Evolutionary conservation across 2,888 invertebrate genomes (phyloP).

Genomic region (Pyrrhia umbra): DNA sequence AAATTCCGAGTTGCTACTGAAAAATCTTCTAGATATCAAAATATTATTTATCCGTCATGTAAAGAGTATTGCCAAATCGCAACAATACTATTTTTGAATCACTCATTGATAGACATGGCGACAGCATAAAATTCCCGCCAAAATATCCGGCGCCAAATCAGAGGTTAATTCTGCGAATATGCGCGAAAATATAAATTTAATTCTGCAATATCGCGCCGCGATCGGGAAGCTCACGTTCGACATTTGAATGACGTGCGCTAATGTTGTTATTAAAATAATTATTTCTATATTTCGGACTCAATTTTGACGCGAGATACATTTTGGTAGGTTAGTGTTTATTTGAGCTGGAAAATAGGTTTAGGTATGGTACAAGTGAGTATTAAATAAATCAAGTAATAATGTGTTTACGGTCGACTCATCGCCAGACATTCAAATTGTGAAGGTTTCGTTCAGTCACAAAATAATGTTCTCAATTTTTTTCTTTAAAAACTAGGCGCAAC

Average conservation of each 20-base stretch:
- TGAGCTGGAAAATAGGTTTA: too few species aligned
- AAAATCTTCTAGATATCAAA: too few species aligned
- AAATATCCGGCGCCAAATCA: constrained; percentile 21
- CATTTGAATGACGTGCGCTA: constrained; percentile 52
- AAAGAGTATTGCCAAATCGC: background rate
- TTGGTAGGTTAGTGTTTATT: background rate
- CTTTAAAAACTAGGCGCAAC: too few species aligned
- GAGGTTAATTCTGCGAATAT: constrained; percentile 34
- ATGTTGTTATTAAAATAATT: constrained; percentile 30
- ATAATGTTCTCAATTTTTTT: too few species aligned
- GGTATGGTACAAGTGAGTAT: too few species aligned
- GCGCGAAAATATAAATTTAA: constrained; percentile 42
- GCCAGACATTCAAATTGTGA: background rate
- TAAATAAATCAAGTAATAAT: too few species aligned
- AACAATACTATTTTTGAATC: constrained; percentile 14
- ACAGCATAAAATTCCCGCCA: constrained; percentile 22
- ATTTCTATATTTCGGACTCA: background rate
- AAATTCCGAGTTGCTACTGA: too few species aligned
- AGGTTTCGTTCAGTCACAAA: too few species aligned
- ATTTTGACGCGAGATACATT: constrained; percentile 10
- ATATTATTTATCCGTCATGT: background rate
- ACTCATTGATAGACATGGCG: background rate
- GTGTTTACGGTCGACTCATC: too few species aligned
- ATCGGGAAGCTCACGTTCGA: constrained; percentile 33
- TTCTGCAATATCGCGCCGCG: constrained; percentile 34